These are phyloP conservation scores for Bathynomus jamesi DNA, from an alignment of 1,140 invertebrate species.

Conservation along the genomic window DNA sequence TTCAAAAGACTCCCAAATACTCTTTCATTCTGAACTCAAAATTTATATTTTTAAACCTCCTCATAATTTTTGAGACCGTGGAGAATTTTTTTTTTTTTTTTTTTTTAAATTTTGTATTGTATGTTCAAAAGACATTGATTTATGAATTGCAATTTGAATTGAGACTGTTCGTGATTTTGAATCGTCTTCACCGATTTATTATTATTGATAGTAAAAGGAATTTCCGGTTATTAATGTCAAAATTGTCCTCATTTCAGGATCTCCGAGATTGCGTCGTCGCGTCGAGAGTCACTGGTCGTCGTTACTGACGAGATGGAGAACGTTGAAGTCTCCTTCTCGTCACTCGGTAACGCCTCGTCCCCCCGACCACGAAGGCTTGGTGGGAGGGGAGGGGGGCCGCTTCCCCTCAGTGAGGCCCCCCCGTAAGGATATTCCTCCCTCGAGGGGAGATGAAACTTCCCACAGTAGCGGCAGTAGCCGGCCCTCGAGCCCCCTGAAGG, in stretches of 20 bases:
- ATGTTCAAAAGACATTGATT: too few species aligned
- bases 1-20: too few species aligned
- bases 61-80: too few species aligned
- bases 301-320: conserved; percentile 25
- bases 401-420: background rate
- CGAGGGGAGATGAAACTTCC: conserved; percentile 8
- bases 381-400: conserved; percentile 8
- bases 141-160: too few species aligned
- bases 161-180: too few species aligned
- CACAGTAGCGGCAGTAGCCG: conserved; percentile 16
- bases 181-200: too few species aligned
- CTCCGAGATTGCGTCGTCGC: conserved; percentile 28
- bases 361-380: conserved; percentile 22
- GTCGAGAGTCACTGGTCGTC: conserved; percentile 34
- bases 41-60: too few species aligned
- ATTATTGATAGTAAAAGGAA: too few species aligned
- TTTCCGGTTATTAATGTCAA: too few species aligned
- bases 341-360: conserved; percentile 27
- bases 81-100: too few species aligned
- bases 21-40: too few species aligned
- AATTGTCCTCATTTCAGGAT: conserved; percentile 11
- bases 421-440: conserved; percentile 3
- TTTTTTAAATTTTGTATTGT: too few species aligned
- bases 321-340: conserved; percentile 20
- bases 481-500: conserved; percentile 13